Conservation (phyloP, 2,113 vertebrate genomes). For the Cryptomyrus ogoouensis region DNA sequence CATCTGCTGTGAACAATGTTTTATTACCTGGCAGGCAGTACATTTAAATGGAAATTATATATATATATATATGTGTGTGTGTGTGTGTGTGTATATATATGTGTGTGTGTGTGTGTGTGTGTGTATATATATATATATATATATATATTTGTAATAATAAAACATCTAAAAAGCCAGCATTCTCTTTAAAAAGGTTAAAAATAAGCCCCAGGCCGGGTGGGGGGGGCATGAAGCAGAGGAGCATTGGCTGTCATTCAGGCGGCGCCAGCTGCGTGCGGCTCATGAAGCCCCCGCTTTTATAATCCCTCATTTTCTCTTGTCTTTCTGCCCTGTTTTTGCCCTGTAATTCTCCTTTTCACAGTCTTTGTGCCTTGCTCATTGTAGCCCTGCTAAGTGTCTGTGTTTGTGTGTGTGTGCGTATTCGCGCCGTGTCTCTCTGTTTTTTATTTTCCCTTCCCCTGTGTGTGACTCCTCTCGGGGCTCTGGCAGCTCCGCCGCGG, state of each 20-base stretch:
- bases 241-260: background rate
- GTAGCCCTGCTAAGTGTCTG: background rate
- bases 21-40: background rate
- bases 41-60: background rate
- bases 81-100: too few species aligned
- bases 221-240: background rate
- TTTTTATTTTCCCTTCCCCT: background rate
- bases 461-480: background rate
- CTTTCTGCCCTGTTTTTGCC: conserved; percentile 5
- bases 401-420: background rate
- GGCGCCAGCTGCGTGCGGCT: background rate
- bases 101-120: too few species aligned
- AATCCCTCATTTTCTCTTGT: background rate
- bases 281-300: background rate
- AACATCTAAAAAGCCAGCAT: background rate
- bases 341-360: background rate
- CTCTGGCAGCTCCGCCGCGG: background rate
- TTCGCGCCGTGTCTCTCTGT: background rate
- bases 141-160: background rate
- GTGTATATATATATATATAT: too few species aligned
- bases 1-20: background rate
- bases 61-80: too few species aligned
- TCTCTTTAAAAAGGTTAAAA: background rate
- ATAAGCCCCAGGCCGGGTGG: background rate
- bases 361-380: conserved; percentile 2